Conservation (phyloP, 1,140 invertebrate species). For the Agrilus planipennis region DNA sequence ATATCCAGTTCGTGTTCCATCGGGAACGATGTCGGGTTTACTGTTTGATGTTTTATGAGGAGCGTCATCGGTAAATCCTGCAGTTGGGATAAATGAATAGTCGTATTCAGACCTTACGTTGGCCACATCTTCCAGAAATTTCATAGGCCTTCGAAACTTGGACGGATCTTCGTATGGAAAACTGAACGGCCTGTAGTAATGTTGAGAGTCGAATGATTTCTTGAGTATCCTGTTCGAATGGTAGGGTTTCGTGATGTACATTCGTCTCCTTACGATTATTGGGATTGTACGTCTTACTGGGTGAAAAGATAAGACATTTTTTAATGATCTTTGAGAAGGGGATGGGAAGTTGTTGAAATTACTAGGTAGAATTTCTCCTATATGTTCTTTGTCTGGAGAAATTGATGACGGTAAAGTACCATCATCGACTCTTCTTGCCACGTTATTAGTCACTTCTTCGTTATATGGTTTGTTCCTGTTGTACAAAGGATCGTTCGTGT, state of each 20-base stretch:
- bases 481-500: background rate
- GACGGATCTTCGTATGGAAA: too few relatives aligned
- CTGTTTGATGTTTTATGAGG: background rate
- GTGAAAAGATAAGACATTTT: too few relatives aligned
- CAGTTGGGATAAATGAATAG: background rate
- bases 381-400: conserved; percentile 28
- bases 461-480: background rate
- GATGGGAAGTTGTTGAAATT: conserved; percentile 14
- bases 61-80: background rate
- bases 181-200: too few relatives aligned
- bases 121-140: too few relatives aligned
- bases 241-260: too few relatives aligned
- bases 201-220: too few relatives aligned
- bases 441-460: too few relatives aligned
- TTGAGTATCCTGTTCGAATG: too few relatives aligned
- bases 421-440: conserved; percentile 20
- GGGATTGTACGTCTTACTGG: background rate
- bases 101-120: conserved; percentile 5
- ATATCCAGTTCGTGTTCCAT: too few relatives aligned
- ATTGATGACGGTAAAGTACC: conserved; percentile 9
- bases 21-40: background rate
- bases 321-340: too few relatives aligned
- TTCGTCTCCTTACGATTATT: conserved; percentile 1
- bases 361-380: conserved; percentile 30
- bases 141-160: too few relatives aligned